phyloP scores from a whole-genome alignment of 2,113 vertebrate species.

The Hyla sarda region DNA sequence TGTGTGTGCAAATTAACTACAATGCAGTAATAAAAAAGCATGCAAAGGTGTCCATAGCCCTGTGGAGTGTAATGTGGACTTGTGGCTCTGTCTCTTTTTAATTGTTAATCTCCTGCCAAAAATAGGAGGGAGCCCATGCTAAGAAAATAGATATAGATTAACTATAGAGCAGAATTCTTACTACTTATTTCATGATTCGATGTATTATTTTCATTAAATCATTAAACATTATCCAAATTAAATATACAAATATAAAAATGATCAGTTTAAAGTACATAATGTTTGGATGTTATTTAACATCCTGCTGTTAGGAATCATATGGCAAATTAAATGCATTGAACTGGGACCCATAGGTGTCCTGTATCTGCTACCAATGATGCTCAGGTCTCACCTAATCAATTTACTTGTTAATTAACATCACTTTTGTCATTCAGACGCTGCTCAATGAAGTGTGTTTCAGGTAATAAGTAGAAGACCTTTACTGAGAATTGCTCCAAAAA shows the following conservation, averaged over 20 bases:
- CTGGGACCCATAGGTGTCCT: constrained; percentile 7
- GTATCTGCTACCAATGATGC: constrained; percentile 23
- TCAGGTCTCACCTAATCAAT: constrained; percentile 41
- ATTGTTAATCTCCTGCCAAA: neutral
- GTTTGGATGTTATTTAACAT: constrained; percentile 20
- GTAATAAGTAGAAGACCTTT: constrained; percentile 35
- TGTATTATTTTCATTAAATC: neutral
- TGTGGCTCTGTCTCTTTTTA: no score
- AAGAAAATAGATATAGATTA: neutral
- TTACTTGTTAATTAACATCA: constrained; percentile 41
- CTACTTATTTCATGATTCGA: neutral
- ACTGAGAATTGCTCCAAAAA: neutral
- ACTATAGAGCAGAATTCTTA: neutral
- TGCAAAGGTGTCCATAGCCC: no score
- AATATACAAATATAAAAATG: neutral
- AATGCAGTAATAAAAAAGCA: no score
- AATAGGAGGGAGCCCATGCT: neutral
- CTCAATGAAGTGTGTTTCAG: constrained; percentile 36
- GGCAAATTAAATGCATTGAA: constrained; percentile 43
- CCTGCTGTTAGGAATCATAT: constrained; percentile 20
- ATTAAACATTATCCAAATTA: no score
- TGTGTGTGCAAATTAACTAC: no score
- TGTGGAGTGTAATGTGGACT: no score
- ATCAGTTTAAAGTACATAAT: neutral
- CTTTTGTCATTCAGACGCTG: constrained; percentile 18